Conservation (phyloP, 53 echinoderm and acorn worm genomes). For the Antedon mediterranea region DNA sequence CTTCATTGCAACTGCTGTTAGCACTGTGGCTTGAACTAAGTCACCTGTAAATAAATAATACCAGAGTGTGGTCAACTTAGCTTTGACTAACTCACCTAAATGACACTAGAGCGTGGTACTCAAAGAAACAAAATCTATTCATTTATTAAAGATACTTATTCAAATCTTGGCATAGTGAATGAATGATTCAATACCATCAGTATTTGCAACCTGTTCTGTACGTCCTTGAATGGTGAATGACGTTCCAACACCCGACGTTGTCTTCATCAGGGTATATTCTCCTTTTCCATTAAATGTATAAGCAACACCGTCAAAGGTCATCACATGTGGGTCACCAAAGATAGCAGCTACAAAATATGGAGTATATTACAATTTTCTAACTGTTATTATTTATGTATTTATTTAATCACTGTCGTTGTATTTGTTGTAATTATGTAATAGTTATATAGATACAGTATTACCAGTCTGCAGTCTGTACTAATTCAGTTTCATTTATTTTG, state of each 20-base stretch:
- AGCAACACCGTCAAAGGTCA: slow-evolving; percentile 73
- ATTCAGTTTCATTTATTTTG: no score
- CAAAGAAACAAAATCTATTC: not conserved
- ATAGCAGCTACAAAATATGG: slow-evolving; percentile 30
- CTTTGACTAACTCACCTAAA: no score
- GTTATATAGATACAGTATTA: no score
- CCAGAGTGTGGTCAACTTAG: no score
- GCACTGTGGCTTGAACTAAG: slow-evolving; percentile 37
- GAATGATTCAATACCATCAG: slow-evolving; percentile 29
- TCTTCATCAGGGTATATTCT: slow-evolving; percentile 54
- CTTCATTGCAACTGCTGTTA: slow-evolving; percentile 79
- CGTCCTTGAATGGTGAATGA: slow-evolving; percentile 66
- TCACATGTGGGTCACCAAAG: slow-evolving; percentile 83
- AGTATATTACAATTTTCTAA: no score
- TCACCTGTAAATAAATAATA: slow-evolving; percentile 19
- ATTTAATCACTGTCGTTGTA: no score
- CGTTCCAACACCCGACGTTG: slow-evolving; percentile 42
- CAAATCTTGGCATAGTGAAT: not conserved
- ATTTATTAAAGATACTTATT: no score
- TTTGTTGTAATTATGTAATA: no score
- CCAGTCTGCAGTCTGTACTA: no score
- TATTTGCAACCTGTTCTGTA: slow-evolving; percentile 53
- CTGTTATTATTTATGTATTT: no score
- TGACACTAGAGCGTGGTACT: not conserved
- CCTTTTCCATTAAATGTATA: slow-evolving; percentile 88